Base-by-base conservation (phyloP, 2,113 vertebrate genomes). In the Sinocyclocheilus anshuiensis region DNA sequence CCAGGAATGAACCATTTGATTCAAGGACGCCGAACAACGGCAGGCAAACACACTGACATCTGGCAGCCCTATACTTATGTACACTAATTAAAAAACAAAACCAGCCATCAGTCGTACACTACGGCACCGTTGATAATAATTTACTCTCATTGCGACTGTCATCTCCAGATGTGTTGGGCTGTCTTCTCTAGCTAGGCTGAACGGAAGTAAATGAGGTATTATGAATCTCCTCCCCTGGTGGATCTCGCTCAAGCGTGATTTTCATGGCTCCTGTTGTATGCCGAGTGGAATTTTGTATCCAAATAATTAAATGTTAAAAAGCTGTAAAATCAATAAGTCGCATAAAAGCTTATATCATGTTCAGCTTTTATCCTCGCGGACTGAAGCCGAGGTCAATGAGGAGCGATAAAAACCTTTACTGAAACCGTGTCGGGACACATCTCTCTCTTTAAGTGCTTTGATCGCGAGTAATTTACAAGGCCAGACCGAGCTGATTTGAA, bases 381-480 rank as follows among this genome's bases (percentile, higher is more conserved):
- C 83, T 39, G 84, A 45, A 76, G 84, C 42, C 4, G 63, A 84
- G 83, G 75, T 84, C 83, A 86, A 81, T 65, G 72, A 67, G 71
- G 33, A 86, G 79, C 59, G 77, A 84, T 88, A 87, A 84, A 91
- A 90, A 91, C 81, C 86, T 87, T 85, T 81, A 84, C 45, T 76
- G 88, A 91, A 92, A 88, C 88, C 69, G 42, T 79, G 55, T 57
- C 78, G 74, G 86, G 86, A 87, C 77, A 85, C 76, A 80, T 53
- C 48, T 1, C 57, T 1, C 80, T 39, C 75, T 87, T 71, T 87
- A 39, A 80, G 87, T 42, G 83, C 92, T 94, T 91, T 93, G 92
- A 94, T 93, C 90, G 85, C 77, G 78, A 86, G 45, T 77, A 84
- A 91, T 92, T 91, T 89, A 89, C 86, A 90, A 90, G 89, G 67